These are phyloP conservation scores for Cyprinodon tularosa DNA, from an alignment of 2,113 vertebrate genomes.

Conservation along the genomic window DNA sequence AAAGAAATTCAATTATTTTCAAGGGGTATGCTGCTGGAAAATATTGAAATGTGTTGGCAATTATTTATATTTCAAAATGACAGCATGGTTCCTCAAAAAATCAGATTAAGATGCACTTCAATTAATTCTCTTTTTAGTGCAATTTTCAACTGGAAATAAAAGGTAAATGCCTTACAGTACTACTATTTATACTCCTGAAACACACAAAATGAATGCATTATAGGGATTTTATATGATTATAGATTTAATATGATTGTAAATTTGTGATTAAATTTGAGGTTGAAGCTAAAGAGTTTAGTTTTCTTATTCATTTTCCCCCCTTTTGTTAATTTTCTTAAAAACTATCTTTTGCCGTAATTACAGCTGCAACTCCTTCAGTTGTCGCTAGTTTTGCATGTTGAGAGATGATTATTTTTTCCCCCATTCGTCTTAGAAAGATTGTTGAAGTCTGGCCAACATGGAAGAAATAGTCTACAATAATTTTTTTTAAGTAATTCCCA, in stretches of 20 bases:
- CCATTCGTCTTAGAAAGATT: not conserved
- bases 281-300: no score
- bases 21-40: conserved; percentile 33
- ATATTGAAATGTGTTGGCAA: conserved; percentile 36
- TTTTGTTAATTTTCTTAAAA: not conserved
- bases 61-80: conserved; percentile 56
- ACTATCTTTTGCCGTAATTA: not conserved
- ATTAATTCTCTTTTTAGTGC: conserved; percentile 29
- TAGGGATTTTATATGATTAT: no score
- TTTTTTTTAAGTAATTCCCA: not conserved
- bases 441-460: not conserved
- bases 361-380: no score
- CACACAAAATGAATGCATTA: not conserved
- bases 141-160: not conserved
- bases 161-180: not conserved
- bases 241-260: no score
- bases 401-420: not conserved
- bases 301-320: no score
- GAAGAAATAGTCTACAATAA: not conserved
- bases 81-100: conserved; percentile 47
- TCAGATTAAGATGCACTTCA: conserved; percentile 36
- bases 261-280: no score
- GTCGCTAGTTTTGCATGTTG: no score
- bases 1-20: conserved; percentile 15
- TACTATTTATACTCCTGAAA: not conserved